Conservation (phyloP, 2,888 invertebrate species). For the Hirudinaria manillensis region DNA sequence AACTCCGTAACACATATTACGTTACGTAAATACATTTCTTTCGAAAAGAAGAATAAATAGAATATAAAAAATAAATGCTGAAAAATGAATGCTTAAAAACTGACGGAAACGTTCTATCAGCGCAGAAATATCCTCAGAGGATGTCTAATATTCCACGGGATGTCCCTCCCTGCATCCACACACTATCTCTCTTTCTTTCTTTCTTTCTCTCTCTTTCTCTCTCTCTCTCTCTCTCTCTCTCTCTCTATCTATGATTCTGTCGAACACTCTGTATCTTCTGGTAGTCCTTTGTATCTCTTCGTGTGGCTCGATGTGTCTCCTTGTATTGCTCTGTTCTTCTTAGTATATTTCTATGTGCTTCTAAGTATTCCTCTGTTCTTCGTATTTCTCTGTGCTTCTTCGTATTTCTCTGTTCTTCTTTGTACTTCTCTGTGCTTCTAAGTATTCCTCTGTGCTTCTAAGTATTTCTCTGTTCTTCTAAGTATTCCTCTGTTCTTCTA, state of each 20-base stretch:
- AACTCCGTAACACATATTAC: too few relatives aligned
- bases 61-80: too few relatives aligned
- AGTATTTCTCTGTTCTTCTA: neutral
- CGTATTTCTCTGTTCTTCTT: neutral
- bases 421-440: neutral
- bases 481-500: neutral
- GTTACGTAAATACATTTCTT: too few relatives aligned
- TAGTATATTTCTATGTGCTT: neutral
- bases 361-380: neutral
- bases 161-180: neutral
- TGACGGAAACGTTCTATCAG: too few relatives aligned
- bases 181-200: slow-evolving; percentile 10
- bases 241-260: neutral
- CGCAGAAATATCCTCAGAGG: too few relatives aligned
- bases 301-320: neutral
- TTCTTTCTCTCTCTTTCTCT: slow-evolving; percentile 6
- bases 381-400: neutral
- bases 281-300: neutral
- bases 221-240: slow-evolving; percentile 1
- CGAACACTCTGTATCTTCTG: neutral
- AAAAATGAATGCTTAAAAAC: too few relatives aligned
- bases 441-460: neutral
- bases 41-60: too few relatives aligned
- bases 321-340: neutral
- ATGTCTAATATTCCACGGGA: too few relatives aligned